Base-by-base conservation (phyloP, 2,888 invertebrate genomes). In the Dolichopus griseipennis region DNA sequence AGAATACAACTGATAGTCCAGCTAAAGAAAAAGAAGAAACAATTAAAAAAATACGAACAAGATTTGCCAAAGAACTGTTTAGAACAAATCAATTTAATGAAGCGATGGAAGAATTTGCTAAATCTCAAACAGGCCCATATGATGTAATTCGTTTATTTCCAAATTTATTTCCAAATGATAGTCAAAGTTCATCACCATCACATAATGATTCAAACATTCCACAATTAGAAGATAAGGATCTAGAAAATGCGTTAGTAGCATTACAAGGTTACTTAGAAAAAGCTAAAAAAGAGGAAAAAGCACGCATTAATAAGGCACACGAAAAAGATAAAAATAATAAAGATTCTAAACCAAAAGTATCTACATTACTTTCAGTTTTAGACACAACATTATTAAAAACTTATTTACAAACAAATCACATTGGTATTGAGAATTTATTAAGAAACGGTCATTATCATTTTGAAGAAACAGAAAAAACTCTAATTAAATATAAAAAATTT, bases 311-410 rank as follows among this genome's bases (percentile, higher is more conserved):
- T 6, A 79, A 81, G 73, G 72, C 77, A 69, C 80, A 74, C 73
- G 83, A 78, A 62, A 74, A 75, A 43, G 78, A 81, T 64, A 76
- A 72, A 65, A 73, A 73, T 27, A 76, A 77, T 1, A 78, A 78
- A 33, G 76, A 78, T 61, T 69, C 72, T 65, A 70, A 68, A 70
- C 71, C 69, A 34, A 71, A 73, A 69, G 69, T 70, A 68, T 84
- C 86, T 71, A 87, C 88, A 72, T 82, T 93, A 37, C 81, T 97
- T 69, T 95, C 96, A 80, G 91, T 98, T 68, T 96, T 99, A 70
- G 99, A 99, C 78, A 99, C 98, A 0, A 97, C 97, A 0, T 83
- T 99, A 66, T 84, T 99, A 12, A 98, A 98, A 81, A 98, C 98
- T 78, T 99, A 98, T 82, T 84, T 99, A 69, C 92, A 94, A 87